These are phyloP conservation scores for Caenorhabditis uteleia DNA, from an alignment of 2,888 invertebrate species.

Conservation along the genomic window DNA sequence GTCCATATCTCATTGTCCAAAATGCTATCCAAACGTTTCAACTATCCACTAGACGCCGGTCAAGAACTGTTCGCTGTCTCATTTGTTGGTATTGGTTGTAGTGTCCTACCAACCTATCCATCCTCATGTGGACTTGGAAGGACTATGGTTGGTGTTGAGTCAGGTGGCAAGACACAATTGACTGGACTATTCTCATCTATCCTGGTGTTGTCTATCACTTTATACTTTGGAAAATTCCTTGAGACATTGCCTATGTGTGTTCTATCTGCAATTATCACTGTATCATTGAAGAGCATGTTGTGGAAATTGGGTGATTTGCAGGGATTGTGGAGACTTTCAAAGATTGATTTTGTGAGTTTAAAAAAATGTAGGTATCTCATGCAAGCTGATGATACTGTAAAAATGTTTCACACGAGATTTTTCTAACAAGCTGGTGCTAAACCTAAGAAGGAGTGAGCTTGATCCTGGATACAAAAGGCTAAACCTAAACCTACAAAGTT, in stretches of 20 bases:
- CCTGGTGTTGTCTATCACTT: slow-evolving; percentile 80
- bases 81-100: slow-evolving; percentile 78
- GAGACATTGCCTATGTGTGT: slow-evolving; percentile 83
- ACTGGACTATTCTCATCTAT: slow-evolving; percentile 82
- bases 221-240: slow-evolving; percentile 81
- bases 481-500: neutral
- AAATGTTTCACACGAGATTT: too few species aligned
- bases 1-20: slow-evolving; percentile 73
- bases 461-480: too few species aligned
- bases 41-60: slow-evolving; percentile 72
- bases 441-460: too few species aligned
- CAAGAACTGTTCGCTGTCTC: slow-evolving; percentile 70
- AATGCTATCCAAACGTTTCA: slow-evolving; percentile 72
- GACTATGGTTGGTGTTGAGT: slow-evolving; percentile 80
- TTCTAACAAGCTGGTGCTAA: too few species aligned
- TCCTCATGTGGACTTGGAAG: slow-evolving; percentile 73
- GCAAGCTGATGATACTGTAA: too few species aligned
- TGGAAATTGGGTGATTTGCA: slow-evolving; percentile 61
- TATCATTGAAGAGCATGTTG: slow-evolving; percentile 82
- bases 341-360: slow-evolving; percentile 70
- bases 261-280: slow-evolving; percentile 82
- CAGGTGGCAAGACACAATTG: slow-evolving; percentile 84
- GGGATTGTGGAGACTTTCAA: slow-evolving; percentile 64
- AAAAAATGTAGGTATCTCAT: too few species aligned
- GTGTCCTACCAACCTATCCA: slow-evolving; percentile 73